These are phyloP conservation scores for Aricia artaxerxes DNA, from an alignment of 2,888 invertebrate genomes.

Conservation along the genomic window DNA sequence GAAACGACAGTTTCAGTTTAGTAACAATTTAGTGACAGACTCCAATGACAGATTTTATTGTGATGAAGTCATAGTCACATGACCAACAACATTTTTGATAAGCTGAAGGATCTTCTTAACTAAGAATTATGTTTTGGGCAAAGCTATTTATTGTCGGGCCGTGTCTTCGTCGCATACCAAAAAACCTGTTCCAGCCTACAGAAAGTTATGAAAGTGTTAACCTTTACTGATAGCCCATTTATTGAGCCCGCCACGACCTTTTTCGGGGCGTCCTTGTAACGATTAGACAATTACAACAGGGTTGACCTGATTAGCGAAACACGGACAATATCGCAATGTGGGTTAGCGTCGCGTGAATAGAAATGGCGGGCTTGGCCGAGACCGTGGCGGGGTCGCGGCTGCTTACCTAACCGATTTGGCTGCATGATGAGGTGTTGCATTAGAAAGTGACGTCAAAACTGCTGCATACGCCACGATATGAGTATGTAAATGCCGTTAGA, in stretches of 20 bases:
- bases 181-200: neutral
- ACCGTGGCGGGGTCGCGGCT: conserved; percentile 10
- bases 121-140: neutral
- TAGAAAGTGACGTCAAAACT: neutral
- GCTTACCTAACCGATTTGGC: conserved; percentile 7
- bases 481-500: too few relatives aligned
- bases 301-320: conserved; percentile 23
- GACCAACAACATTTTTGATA: neutral
- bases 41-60: conserved; percentile 1
- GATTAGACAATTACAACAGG: conserved; percentile 21
- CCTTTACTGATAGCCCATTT: neutral
- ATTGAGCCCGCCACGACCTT: neutral
- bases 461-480: neutral
- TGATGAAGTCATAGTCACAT: neutral
- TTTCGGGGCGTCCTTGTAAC: conserved; percentile 16
- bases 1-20: neutral
- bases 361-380: conserved; percentile 19
- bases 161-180: neutral
- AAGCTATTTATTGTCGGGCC: too few relatives aligned
- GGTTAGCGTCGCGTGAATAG: conserved; percentile 16
- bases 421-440: neutral
- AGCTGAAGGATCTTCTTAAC: neutral
- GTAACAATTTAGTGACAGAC: neutral
- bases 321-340: neutral
- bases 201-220: conserved; percentile 3